phyloP scores from a whole-genome alignment of 2,797 vertebrate species.

The Brotula barbata region DNA sequence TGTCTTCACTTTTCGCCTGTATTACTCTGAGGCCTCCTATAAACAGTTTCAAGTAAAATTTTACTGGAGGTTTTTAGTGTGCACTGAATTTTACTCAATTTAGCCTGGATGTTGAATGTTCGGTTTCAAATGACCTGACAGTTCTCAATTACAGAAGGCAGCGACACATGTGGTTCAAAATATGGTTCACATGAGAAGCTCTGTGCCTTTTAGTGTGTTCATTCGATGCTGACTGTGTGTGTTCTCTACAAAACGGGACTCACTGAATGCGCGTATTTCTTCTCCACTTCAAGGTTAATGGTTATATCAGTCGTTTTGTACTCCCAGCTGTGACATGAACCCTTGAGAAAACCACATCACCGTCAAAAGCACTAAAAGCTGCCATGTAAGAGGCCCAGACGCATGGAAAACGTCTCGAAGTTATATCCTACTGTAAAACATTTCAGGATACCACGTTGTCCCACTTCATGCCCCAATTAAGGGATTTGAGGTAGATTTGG shows the following conservation, averaged over 20 bases:
- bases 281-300: slow-evolving; percentile 19
- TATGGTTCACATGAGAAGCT: slow-evolving; percentile 20
- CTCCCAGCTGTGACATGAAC: slow-evolving; percentile 3
- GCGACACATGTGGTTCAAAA: slow-evolving; percentile 43
- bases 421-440: slow-evolving; percentile 28
- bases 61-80: slow-evolving; percentile 43
- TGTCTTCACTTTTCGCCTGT: slow-evolving; percentile 18
- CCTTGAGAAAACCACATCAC: slow-evolving; percentile 31
- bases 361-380: slow-evolving; percentile 24
- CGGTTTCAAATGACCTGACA: slow-evolving; percentile 21
- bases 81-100: slow-evolving; percentile 28
- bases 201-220: slow-evolving; percentile 14
- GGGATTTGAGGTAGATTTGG: slow-evolving; percentile 57
- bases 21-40: slow-evolving; percentile 29
- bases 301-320: slow-evolving; percentile 2
- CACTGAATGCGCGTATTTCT: background rate
- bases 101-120: slow-evolving; percentile 22
- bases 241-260: slow-evolving; percentile 1
- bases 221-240: background rate
- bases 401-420: slow-evolving; percentile 45
- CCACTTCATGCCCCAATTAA: slow-evolving; percentile 58
- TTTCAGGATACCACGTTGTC: slow-evolving; percentile 25
- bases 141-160: slow-evolving; percentile 24
- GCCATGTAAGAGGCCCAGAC: slow-evolving; percentile 18
- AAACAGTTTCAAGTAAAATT: slow-evolving; percentile 38